Conservation (phyloP, 2,797 vertebrate species). For the Florisuga fusca region DNA sequence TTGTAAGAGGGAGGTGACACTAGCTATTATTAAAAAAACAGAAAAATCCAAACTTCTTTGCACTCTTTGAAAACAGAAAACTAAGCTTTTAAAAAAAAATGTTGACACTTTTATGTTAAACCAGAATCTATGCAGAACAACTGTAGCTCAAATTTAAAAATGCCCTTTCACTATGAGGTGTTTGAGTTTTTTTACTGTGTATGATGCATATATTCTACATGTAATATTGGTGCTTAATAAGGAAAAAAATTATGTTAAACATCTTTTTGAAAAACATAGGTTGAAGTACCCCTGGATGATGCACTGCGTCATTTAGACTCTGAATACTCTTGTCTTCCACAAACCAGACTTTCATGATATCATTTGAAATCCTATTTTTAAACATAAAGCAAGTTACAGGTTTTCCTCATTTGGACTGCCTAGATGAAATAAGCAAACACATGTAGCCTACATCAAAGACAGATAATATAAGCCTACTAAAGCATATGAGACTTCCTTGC, state of each 20-base stretch:
- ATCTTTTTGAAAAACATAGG: neutral
- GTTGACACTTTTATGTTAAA: neutral
- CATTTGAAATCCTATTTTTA: neutral
- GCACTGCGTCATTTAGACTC: neutral
- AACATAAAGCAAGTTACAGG: neutral
- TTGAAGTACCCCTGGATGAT: neutral
- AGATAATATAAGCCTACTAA: neutral
- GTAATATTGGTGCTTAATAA: neutral
- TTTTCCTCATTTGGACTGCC: neutral
- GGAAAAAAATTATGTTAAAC: neutral
- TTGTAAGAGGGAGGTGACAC: rapidly evolving
- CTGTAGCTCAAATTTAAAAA: neutral
- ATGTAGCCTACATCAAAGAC: neutral
- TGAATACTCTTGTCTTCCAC: neutral
- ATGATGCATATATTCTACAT: neutral
- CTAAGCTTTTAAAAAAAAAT: neutral
- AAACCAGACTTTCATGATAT: neutral
- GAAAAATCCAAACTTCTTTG: neutral
- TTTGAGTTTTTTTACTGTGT: neutral
- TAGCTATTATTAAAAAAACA: neutral
- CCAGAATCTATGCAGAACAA: neutral
- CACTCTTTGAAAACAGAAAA: neutral
- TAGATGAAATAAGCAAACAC: neutral
- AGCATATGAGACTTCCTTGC: neutral
- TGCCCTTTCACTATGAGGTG: neutral